Evolutionary conservation across 1,140 invertebrate genomes (phyloP), one percentile per base, ranked within the genome.

Genomic region (Sogatella furcifera): DNA sequence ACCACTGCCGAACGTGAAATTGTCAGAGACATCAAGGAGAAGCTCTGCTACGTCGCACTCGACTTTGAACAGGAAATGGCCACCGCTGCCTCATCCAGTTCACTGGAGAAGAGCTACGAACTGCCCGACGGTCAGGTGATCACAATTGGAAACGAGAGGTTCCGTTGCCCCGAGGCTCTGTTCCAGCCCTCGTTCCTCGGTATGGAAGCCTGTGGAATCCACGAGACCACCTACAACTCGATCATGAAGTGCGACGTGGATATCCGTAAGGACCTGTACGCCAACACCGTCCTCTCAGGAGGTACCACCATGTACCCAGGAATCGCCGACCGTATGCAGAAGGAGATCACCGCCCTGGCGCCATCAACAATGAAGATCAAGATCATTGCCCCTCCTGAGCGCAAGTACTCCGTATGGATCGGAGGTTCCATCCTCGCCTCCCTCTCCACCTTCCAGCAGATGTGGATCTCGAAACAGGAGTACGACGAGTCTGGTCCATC

Each of bases 211-310:
- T 90, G 88, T 74, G 92, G 92, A 68, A 93, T 95, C 76, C 90
- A 94, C 72, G 92, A 95, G 77, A 95, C 93, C 67, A 90, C 90
- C 55, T 95, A 93, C 85, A 95, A 95, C 80, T 93, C 90, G 66
- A 95, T 97, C 81, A 95, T 95, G 92, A 95, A 95, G 82, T 95
- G 92, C 78, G 92, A 95, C 72, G 89, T 94, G 24, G 90, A 93
- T 73, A 92, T 92, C 80, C 84, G 89, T 79, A 92, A 92, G 82
- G 92, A 95, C 78, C 78, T 95, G 77, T 96, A 95, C 76, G 91
- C 92, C 77, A 96, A 96, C 82, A 95, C 90, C 65, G 93, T 96
- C 64, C 82, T 96, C 69, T 95, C 92, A 64, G 93, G 94, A 71
- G 94, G 94, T 77, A 95, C 93, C 80, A 95, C 92, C 76, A 96